Evolutionary conservation across 2,888 invertebrate genomes (phyloP).

Genomic region (Pollenia angustigena): DNA sequence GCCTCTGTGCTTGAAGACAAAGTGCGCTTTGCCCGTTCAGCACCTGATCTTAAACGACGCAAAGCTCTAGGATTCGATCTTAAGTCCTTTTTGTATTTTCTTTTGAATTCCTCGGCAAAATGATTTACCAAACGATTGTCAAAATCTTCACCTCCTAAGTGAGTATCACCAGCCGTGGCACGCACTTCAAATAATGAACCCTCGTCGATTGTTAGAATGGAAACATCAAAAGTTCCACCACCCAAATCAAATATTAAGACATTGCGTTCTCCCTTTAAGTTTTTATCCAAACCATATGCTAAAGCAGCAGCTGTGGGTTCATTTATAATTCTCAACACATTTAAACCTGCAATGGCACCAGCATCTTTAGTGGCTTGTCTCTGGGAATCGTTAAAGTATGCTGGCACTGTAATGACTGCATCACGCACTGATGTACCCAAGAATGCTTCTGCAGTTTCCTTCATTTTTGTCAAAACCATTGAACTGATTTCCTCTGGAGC

Average conservation of each 20-base stretch:
- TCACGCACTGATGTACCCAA: conserved; percentile 92
- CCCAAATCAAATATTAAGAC: conserved; percentile 87
- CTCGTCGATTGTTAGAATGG: conserved; percentile 96
- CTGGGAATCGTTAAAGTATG: conserved; percentile 95
- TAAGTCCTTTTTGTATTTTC: conserved; percentile 89
- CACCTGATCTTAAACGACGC: conserved; percentile 89
- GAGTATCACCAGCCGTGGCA: conserved; percentile 96
- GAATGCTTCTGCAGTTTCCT: conserved; percentile 95
- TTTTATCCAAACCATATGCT: conserved; percentile 95
- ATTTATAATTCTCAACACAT: conserved; percentile 95
- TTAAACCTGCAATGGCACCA: conserved; percentile 94
- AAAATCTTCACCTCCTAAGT: conserved; percentile 95
- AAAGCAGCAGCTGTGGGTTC: conserved; percentile 96
- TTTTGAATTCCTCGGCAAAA: conserved; percentile 93
- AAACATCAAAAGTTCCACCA: conserved; percentile 97
- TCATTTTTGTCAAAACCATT: conserved; percentile 97
- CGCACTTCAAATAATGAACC: conserved; percentile 94
- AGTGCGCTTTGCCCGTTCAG: conserved; percentile 91
- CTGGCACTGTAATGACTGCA: conserved; percentile 95
- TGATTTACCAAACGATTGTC: conserved; percentile 94
- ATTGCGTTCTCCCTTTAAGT: conserved; percentile 91
- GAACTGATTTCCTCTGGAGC: conserved; percentile 95
- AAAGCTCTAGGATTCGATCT: conserved; percentile 87
- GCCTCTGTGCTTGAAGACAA: conserved; percentile 92
- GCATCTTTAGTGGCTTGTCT: conserved; percentile 97